Evolutionary conservation across 2,888 invertebrate genomes (phyloP).

Genomic region (Pyrocoelia pectoralis): DNA sequence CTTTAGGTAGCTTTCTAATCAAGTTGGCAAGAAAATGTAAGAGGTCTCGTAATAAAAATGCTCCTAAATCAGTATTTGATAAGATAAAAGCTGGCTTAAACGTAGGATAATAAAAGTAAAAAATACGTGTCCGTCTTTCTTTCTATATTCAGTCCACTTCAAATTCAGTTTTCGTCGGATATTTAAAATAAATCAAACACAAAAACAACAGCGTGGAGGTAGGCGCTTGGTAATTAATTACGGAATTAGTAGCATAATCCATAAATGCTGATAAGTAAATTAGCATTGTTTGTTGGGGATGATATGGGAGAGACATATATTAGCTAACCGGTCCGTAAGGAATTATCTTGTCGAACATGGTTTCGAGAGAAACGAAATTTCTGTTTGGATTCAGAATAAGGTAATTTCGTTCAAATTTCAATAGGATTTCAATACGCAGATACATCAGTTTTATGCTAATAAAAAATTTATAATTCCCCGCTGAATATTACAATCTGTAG

Average conservation of each 20-base stretch:
- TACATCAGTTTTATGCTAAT: neutral
- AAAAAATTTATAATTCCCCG: neutral
- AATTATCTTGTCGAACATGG: neutral
- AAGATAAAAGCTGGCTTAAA: too few relatives aligned
- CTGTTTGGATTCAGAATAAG: neutral
- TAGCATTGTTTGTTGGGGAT: neutral
- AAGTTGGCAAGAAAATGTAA: too few relatives aligned
- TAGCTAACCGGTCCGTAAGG: conserved; percentile 1
- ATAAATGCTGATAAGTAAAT: conserved; percentile 1
- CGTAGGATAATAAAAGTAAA: too few relatives aligned
- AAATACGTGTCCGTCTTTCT: too few relatives aligned
- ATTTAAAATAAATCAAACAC: too few relatives aligned
- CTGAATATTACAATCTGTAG: neutral
- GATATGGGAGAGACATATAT: conserved; percentile 1
- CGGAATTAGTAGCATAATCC: neutral
- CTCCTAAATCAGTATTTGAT: too few relatives aligned
- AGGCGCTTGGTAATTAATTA: neutral
- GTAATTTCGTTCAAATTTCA: neutral
- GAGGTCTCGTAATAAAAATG: too few relatives aligned
- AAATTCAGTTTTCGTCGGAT: too few relatives aligned
- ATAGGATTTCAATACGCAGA: neutral
- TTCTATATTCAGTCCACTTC: too few relatives aligned
- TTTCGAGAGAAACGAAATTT: neutral
- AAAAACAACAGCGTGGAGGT: too few relatives aligned
- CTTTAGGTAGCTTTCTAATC: too few relatives aligned